Base-by-base conservation (phyloP, 1,140 invertebrate genomes). In the Zophobas morio region DNA sequence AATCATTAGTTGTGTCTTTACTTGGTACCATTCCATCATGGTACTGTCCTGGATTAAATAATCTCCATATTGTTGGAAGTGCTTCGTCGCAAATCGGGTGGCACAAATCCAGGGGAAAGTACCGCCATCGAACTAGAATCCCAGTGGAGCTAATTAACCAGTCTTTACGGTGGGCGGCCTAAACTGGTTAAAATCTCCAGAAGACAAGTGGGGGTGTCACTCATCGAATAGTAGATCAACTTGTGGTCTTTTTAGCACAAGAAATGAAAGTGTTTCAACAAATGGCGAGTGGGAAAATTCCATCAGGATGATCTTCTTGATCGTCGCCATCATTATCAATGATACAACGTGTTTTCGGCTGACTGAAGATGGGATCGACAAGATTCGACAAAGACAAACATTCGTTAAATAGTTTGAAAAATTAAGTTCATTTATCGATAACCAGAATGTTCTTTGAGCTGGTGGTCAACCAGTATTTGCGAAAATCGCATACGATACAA, bases 1-100 rank as follows among this genome's bases (percentile, higher is more conserved):
- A 80, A 2, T 76, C 81, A 1, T 82, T 20, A 20, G 20, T 20
- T 20, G 20, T 20, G 20, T 20, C 20, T 20, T 20, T 20, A 20
- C 20, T 20, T 88, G 87, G 87, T 84, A 82, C 0, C 85, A 88
- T 75, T 87, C 86, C 0, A 87, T 82, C 1, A 84, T 87, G 1
- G 85, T 87, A 0, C 73, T 88, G 36, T 78, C 80, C 3, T 88
- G 87, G 87, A 78, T 88, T 32, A 82, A 80, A n/a, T 81, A 76
- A 39, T 72, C 80, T 3, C 84, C 86, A 6, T 76, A 71, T 63
- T 39, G 63, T 34, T 83, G 84, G 20, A 20, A 20, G 20, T 20
- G 20, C 20, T 20, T 20, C 20, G 20, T 20, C 20, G 20, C 20
- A 20, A 88, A 88, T 84, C 70, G 87, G 20, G 85, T 88, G 0